Evolutionary conservation across 2,113 vertebrate species (phyloP).

Genomic region (Melanerpes formicivorus): DNA sequence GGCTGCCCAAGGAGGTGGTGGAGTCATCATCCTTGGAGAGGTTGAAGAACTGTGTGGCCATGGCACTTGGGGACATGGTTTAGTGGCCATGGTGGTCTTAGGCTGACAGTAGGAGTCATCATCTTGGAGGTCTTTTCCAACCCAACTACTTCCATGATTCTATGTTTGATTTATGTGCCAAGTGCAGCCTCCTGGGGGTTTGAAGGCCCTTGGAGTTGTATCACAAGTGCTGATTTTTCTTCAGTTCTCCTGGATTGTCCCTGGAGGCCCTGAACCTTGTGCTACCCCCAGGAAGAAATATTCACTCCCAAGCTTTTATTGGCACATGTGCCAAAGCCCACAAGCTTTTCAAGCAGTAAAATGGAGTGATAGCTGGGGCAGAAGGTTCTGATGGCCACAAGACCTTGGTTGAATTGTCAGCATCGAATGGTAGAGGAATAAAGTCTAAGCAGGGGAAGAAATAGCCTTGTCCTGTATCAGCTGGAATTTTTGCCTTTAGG

Average conservation of each 20-base stretch:
- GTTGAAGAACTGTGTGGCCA: no score
- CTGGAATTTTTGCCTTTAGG: neutral
- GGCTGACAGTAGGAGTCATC: no score
- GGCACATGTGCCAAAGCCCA: neutral
- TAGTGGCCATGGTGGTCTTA: no score
- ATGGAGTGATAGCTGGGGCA: neutral
- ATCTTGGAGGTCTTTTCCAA: no score
- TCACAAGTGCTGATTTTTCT: neutral
- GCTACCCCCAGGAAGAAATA: neutral
- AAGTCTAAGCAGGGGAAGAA: neutral
- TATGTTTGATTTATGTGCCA: conserved; percentile 35
- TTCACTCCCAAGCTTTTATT: neutral
- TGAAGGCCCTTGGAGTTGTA: neutral
- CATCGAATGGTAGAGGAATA: neutral
- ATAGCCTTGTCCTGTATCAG: neutral
- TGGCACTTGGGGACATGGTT: no score
- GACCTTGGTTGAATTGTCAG: neutral
- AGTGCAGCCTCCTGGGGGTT: conserved; percentile 6
- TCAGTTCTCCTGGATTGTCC: neutral
- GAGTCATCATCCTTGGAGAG: no score
- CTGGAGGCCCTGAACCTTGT: neutral
- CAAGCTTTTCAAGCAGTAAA: neutral
- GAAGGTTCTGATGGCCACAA: neutral
- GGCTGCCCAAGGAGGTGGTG: no score
- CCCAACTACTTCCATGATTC: neutral